Evolutionary conservation across 1,140 invertebrate genomes (phyloP), one percentile per base, ranked within the genome.

Genomic region (Spodoptera litura): DNA sequence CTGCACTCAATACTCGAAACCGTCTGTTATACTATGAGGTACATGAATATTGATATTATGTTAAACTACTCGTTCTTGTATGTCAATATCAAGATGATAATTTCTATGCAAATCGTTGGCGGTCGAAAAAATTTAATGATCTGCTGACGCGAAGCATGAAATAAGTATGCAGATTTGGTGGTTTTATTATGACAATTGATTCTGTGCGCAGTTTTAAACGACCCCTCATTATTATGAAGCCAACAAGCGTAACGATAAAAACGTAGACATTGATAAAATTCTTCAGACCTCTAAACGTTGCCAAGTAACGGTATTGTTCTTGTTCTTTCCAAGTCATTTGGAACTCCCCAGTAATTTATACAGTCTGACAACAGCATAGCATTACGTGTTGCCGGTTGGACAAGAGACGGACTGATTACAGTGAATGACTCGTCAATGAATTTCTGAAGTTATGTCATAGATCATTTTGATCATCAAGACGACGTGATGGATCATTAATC

Each of bases 11-110:
- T 78, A 72, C 66, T 72, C 9, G 12, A 35, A 78, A 49, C 55
- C 38, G 58, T 61, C 35, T 35, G 59, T 53, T 71, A 72, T 35
- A 62, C 25, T 62, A 62, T 51, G 38, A 44, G 38, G 38, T 51
- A 49, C 61, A 59, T 52, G 58, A 72, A 71, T 78, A 61, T 53
- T 72, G 68, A 75, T 75, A 51, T 35, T 44, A 74, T 74, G 66
- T 27, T 70, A 31, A 70, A 74, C 35, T 58, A 59, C 71, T 27
- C 31, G 59, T 75, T 74, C 38, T 55, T 20, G 73, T 52, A 75
- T 52, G 73, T 62, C 59, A 75, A 59, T 73, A 71, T 56, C 68
- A 38, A 56, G 52, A 55, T 38, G 68, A 38, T 27, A 56, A 71
- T 71, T 71, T 71, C 52, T 20, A 71, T 56, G 68, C 68, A 71